Base-by-base conservation (phyloP, 2,888 invertebrate species). In the Caenorhabditis sp. region DNA sequence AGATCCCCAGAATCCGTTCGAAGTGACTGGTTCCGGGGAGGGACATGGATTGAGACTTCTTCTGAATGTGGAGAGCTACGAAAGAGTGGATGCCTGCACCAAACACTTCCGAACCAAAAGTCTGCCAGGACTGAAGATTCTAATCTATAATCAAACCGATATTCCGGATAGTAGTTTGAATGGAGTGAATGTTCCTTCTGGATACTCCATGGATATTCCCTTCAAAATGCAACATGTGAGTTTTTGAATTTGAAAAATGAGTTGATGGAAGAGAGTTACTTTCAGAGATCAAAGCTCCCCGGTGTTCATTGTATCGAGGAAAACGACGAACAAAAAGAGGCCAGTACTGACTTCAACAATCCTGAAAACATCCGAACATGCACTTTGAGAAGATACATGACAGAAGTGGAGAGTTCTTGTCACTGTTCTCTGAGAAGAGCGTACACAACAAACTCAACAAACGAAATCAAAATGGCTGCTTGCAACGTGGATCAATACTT, bases 141-240 rank as follows among this genome's bases (percentile, higher is more conserved):
- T 91, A 28, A 89, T 89, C 61, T 91, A 89, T 84, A 91, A 91
- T 69, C 91, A 91, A 68, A 91, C 91, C 8, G 90, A 92, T 75
- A 74, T 90, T 44, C 89, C 91, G 3, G 86, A 89, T 38, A 89
- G 89, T 35, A 88, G 86, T 64, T 74, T 87, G 68, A 89, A 90
- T 73, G 91, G 91, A 10, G 91, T 91, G 7, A 91, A 91, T 74
- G 90, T 92, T 4, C 91, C 91, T 12, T 86, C 91, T 14, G 91
- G 91, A 14, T 92, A 88, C 75, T 89, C 91, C 0, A 91, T 90
- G 90, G 91, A 92, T 69, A 91, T 91, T 76, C 91, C 91, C 16
- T 90, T 92, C 84, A 85, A 90, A 73, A 91, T 90, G 89, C 90
- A 92, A 69, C 89, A 90, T 64, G 90, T 90, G 44, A 70, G 84